Percentiles rank a stretch among this genome's conserved stretches.
phyloP scores from a whole-genome alignment of 2,113 vertebrate species.

The Trinectes maculatus region DNA sequence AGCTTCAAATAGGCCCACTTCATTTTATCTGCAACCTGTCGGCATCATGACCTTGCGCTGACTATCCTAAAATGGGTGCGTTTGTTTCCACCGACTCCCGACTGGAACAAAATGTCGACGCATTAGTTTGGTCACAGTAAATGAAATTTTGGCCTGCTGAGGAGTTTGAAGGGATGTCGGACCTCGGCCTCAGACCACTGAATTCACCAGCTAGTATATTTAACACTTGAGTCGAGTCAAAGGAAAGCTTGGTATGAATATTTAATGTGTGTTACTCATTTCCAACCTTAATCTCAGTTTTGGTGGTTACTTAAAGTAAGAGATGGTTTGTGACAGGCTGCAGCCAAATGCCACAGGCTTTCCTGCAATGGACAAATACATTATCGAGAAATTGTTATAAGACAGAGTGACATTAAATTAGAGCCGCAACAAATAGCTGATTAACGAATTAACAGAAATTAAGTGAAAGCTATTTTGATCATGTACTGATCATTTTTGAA shows the following conservation, averaged over 20 bases:
- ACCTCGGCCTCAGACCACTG: background rate
- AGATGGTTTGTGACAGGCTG: no score
- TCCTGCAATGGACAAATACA: no score
- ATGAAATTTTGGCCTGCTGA: constrained; percentile 11
- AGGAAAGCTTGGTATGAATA: constrained; percentile 48
- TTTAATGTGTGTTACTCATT: constrained; percentile 37
- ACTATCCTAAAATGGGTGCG: constrained; percentile 42
- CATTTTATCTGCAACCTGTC: constrained; percentile 72
- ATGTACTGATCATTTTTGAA: no score
- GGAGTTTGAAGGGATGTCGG: constrained; percentile 22
- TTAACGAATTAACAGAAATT: no score
- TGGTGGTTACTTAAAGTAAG: no score
- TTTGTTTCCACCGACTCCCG: constrained; percentile 26
- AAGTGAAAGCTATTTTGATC: no score
- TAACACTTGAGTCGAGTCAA: no score
- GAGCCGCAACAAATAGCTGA: no score
- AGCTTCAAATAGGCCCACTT: constrained; percentile 70
- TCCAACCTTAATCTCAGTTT: background rate
- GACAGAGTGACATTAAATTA: no score
- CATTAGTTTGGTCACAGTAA: constrained; percentile 10
- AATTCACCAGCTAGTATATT: constrained; percentile 1
- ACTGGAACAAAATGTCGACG: constrained; percentile 24
- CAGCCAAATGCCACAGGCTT: no score
- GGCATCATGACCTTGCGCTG: constrained; percentile 45
- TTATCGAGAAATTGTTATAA: no score